Evolutionary conservation across 2,888 invertebrate genomes (phyloP).

Genomic region (Willowsia nigromaculata): DNA sequence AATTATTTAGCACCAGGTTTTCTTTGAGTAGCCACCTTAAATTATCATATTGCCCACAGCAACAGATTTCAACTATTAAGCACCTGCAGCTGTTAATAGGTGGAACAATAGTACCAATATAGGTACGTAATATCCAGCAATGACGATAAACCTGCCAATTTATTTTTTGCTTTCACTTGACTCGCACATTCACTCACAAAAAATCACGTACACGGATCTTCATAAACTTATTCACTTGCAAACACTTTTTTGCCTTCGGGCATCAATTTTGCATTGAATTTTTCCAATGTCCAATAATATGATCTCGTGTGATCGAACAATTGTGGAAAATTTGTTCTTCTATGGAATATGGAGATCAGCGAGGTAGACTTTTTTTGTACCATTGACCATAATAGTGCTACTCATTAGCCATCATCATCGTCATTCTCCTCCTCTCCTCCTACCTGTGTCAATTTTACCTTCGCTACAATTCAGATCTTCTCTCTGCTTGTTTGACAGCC

Average conservation of each 20-base stretch:
- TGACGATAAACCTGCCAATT: neutral
- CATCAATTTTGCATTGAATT: neutral
- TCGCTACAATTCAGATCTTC: neutral
- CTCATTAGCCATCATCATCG: neutral
- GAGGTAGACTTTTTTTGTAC: neutral
- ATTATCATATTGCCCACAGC: neutral
- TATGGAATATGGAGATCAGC: neutral
- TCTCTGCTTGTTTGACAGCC: neutral
- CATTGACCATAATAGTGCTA: neutral
- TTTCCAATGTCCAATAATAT: neutral
- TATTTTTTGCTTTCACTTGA: neutral
- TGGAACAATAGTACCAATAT: neutral
- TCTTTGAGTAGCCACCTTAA: neutral
- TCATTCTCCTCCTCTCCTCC: too few species aligned
- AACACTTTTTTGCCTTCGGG: neutral
- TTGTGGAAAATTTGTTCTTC: neutral
- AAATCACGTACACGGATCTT: conserved; percentile 1
- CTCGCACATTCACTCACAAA: neutral
- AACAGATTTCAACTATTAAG: neutral
- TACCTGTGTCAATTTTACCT: neutral
- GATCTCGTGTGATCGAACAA: neutral
- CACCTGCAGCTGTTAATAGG: neutral
- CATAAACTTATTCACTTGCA: neutral
- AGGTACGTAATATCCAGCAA: neutral
- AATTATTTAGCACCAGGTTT: too few species aligned